Percentiles rank a stretch among this genome's conserved stretches.
These are phyloP conservation scores for Heterochromis multidens DNA, from an alignment of 2,113 vertebrate species.

Conservation along the genomic window DNA sequence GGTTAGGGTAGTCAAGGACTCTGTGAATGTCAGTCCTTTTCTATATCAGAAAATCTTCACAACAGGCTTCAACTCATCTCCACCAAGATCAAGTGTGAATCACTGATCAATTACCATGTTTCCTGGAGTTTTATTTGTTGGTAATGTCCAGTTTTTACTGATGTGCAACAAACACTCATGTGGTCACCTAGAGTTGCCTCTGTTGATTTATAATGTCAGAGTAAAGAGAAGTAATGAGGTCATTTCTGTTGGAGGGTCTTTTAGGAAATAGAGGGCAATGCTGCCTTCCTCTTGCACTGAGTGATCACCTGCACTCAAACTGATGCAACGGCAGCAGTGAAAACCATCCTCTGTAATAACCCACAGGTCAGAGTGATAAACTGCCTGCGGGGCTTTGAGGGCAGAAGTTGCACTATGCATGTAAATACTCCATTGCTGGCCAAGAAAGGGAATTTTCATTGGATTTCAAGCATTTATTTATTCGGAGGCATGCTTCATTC, in stretches of 20 bases:
- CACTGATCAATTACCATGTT: not conserved
- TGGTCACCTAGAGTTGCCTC: not conserved
- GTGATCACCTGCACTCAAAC: not conserved
- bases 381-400: not conserved
- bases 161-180: not conserved
- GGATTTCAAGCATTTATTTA: not conserved
- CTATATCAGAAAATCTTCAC: not conserved
- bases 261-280: not conserved
- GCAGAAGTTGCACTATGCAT: not conserved
- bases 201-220: not conserved
- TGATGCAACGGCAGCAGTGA: not conserved
- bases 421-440: not conserved
- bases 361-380: conserved; percentile 21
- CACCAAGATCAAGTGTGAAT: too few relatives aligned
- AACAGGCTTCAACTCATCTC: not conserved
- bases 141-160: not conserved
- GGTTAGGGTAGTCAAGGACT: not conserved
- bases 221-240: conserved; percentile 6
- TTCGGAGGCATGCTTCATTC: not conserved
- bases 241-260: not conserved
- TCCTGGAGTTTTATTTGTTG: not conserved
- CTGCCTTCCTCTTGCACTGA: not conserved
- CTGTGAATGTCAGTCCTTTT: not conserved
- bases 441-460: not conserved
- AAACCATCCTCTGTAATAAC: not conserved